Conservation (phyloP, 1,140 invertebrate species). For the Lysiphlebus fabarum region DNA sequence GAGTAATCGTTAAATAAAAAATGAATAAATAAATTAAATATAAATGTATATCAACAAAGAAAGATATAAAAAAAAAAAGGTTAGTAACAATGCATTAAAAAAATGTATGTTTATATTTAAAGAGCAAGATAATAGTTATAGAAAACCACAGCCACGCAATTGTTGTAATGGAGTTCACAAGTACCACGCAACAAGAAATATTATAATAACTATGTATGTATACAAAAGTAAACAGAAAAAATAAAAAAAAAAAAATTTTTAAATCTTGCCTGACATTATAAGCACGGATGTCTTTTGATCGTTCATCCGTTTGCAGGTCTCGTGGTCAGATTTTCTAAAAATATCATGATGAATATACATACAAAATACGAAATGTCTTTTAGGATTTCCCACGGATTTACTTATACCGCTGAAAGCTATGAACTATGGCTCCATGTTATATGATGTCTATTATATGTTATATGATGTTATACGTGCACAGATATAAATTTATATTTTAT, state of each 20-base stretch:
- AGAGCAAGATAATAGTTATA: conserved; percentile 18
- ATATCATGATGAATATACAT: too few relatives aligned
- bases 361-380: neutral
- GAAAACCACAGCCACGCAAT: conserved; percentile 16
- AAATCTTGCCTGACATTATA: conserved; percentile 3
- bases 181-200: too few relatives aligned
- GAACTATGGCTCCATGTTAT: too few relatives aligned
- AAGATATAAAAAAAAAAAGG: neutral
- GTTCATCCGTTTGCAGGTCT: conserved; percentile 3
- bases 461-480: neutral
- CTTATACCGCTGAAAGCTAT: too few relatives aligned
- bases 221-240: neutral
- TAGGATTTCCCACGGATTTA: conserved; percentile 12
- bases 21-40: too few relatives aligned
- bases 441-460: too few relatives aligned
- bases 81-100: too few relatives aligned
- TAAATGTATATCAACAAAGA: neutral
- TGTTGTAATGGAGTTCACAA: neutral
- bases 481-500: too few relatives aligned
- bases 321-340: neutral
- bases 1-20: too few relatives aligned
- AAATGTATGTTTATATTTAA: neutral
- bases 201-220: conserved; percentile 9
- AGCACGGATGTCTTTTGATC: conserved; percentile 9
- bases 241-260: neutral